A percentile compares a stretch with the other conserved stretches of the same genome.
phyloP scores from a whole-genome alignment of 2,113 vertebrate genomes.

The Rafetus swinhoei region DNA sequence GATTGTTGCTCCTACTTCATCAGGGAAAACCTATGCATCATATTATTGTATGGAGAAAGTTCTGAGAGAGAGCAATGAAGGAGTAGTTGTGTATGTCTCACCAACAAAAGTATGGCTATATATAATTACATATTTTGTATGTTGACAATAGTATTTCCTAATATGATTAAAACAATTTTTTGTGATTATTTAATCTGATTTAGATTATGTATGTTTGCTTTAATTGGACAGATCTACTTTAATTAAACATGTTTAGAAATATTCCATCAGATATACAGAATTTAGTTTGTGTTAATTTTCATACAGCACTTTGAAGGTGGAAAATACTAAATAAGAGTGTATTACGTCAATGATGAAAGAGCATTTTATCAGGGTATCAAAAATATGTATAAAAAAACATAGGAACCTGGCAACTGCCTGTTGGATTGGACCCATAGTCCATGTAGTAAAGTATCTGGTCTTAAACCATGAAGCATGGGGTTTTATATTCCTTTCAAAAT shows the following conservation, averaged over 20 bases:
- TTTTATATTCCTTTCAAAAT: background rate
- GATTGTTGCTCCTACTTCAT: constrained; percentile 80
- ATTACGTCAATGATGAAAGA: background rate
- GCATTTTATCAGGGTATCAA: background rate
- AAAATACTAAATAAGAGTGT: background rate
- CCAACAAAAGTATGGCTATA: constrained; percentile 77
- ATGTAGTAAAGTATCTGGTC: background rate
- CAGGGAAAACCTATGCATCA: constrained; percentile 80
- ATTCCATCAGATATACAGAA: background rate
- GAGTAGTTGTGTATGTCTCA: constrained; percentile 76
- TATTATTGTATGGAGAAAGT: constrained; percentile 82
- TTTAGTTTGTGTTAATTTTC: background rate
- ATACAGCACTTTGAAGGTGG: background rate
- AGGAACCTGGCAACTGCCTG: background rate
- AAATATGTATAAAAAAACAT: background rate
- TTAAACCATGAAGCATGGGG: background rate
- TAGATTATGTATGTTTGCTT: background rate
- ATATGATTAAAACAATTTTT: background rate
- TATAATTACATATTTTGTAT: background rate
- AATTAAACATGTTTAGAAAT: background rate
- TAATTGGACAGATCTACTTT: background rate
- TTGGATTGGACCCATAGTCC: background rate
- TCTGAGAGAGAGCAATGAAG: constrained; percentile 69
- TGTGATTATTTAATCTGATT: background rate
- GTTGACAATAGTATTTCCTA: background rate